phyloP scores from a whole-genome alignment of 2,797 vertebrate species.

The Danio tinwini region DNA sequence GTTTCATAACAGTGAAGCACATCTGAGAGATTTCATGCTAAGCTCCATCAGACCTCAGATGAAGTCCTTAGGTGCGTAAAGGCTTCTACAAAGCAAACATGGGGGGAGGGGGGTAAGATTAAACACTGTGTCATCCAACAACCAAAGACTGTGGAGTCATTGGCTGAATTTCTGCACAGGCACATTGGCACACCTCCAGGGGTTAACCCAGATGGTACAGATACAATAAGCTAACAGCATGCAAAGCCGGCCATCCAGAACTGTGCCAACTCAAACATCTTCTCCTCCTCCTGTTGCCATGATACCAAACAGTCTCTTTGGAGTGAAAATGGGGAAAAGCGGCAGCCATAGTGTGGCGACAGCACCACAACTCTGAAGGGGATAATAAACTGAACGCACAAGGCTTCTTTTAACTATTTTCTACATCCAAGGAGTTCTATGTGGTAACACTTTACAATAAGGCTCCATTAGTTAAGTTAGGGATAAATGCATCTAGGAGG shows the following conservation, averaged over 20 bases:
- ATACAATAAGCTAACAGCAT: slow-evolving; percentile 39
- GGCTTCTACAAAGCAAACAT: slow-evolving; percentile 7
- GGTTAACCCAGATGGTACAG: slow-evolving; percentile 36
- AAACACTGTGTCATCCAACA: slow-evolving; percentile 17
- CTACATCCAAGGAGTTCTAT: not conserved
- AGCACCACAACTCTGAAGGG: slow-evolving; percentile 20
- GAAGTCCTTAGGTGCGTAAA: not conserved
- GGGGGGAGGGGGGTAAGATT: not conserved
- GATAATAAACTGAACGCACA: slow-evolving; percentile 8
- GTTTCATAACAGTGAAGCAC: slow-evolving; percentile 3
- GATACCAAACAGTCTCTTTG: slow-evolving; percentile 42
- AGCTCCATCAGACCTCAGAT: not conserved
- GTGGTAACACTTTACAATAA: no score
- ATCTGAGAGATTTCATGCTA: slow-evolving; percentile 19
- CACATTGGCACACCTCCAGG: slow-evolving; percentile 15
- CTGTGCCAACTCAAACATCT: slow-evolving; percentile 39
- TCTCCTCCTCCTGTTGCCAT: slow-evolving; percentile 43
- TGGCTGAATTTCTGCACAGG: slow-evolving; percentile 4
- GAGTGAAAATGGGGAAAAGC: slow-evolving; percentile 14
- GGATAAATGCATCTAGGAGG: no score
- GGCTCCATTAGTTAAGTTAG: no score
- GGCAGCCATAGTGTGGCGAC: slow-evolving; percentile 7
- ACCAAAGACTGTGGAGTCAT: not conserved
- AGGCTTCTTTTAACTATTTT: not conserved
- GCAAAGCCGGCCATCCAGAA: slow-evolving; percentile 26